A percentile compares a stretch with the other conserved stretches of the same genome.
Evolutionary conservation across 2,888 invertebrate genomes (phyloP).

Genomic region (Timandra comae): DNA sequence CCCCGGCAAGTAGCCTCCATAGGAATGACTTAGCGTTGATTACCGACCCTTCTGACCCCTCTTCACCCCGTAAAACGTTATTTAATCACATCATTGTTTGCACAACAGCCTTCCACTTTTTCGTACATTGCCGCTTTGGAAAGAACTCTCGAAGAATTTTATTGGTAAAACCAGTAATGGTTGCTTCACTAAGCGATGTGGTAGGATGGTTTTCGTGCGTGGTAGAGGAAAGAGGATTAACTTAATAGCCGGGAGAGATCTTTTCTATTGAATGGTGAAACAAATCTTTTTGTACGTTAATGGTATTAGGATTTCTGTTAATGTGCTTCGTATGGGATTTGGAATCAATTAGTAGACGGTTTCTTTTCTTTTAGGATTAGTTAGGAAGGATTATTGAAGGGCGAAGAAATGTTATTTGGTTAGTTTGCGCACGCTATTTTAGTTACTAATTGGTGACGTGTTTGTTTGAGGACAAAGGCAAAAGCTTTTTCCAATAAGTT

Average conservation of each 20-base stretch:
- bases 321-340: constrained; percentile 14
- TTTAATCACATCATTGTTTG: constrained; percentile 8
- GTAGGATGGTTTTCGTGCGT: constrained; percentile 4
- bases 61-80: constrained; percentile 9
- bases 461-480: too few relatives aligned
- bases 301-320: constrained; percentile 28
- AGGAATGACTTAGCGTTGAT: constrained; percentile 55
- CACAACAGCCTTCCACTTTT: not conserved
- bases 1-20: constrained; percentile 46
- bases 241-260: constrained; percentile 60
- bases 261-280: constrained; percentile 57
- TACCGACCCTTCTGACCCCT: constrained; percentile 28
- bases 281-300: constrained; percentile 48
- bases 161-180: constrained; percentile 6
- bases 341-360: constrained; percentile 22
- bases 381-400: not conserved
- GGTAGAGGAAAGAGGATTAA: constrained; percentile 39
- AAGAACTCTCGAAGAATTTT: not conserved
- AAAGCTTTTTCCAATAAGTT: too few relatives aligned
- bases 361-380: constrained; percentile 8
- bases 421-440: not conserved
- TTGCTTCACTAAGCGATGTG: not conserved
- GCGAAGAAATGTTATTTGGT: not conserved
- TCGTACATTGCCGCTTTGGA: constrained; percentile 6
- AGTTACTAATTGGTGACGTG: too few relatives aligned